A percentile compares a stretch with the other conserved stretches of the same genome.
Conservation (phyloP, 2,888 invertebrate species). For the Andrena marginata region DNA sequence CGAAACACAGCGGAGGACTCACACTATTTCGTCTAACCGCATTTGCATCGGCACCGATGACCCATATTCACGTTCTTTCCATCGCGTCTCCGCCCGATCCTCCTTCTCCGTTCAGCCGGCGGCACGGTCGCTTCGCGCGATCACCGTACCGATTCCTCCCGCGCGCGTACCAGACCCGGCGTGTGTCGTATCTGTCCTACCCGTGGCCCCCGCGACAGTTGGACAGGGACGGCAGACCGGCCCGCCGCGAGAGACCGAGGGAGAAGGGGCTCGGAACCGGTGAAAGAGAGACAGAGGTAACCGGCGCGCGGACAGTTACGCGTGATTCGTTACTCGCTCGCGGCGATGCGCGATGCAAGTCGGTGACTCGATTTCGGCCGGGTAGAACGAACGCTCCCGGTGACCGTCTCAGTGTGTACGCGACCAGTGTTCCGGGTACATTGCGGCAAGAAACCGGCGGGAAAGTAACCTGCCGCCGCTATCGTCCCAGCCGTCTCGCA, state of each 20-base stretch:
- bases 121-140: slow-evolving; percentile 26
- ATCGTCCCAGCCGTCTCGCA: not conserved
- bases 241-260: slow-evolving; percentile 6
- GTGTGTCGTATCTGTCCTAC: slow-evolving; percentile 19
- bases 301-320: slow-evolving; percentile 64
- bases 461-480: too few species aligned
- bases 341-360: slow-evolving; percentile 73
- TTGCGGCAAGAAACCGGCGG: slow-evolving; percentile 2
- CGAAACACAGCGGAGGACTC: slow-evolving; percentile 55
- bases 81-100: slow-evolving; percentile 41
- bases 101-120: slow-evolving; percentile 42
- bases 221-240: slow-evolving; percentile 13
- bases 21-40: slow-evolving; percentile 75
- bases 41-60: slow-evolving; percentile 84
- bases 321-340: slow-evolving; percentile 67
- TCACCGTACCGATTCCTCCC: slow-evolving; percentile 28
- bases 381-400: slow-evolving; percentile 45
- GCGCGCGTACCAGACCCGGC: slow-evolving; percentile 17
- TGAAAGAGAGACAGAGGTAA: slow-evolving; percentile 23
- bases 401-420: slow-evolving; percentile 54
- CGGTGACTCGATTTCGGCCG: slow-evolving; percentile 69
- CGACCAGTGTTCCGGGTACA: slow-evolving; percentile 51
- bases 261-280: not conserved
- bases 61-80: slow-evolving; percentile 81
- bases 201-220: not conserved